Base-by-base conservation (phyloP, 2,797 vertebrate genomes). In the Anguilla anguilla region DNA sequence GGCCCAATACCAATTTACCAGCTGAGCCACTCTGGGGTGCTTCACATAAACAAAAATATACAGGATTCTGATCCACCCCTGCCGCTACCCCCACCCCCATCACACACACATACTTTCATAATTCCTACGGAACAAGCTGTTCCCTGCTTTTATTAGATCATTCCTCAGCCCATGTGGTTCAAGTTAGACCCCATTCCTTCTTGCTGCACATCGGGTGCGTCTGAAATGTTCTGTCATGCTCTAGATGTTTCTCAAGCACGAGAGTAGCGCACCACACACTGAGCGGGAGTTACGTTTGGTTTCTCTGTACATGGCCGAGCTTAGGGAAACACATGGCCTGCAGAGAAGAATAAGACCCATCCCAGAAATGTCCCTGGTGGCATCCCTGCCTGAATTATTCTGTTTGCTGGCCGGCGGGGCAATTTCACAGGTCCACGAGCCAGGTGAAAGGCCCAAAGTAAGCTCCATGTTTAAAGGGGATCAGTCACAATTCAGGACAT, bases 361-460 rank as follows among this genome's bases (percentile, higher is more conserved):
- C 69, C n/a, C 9, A 35, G 11, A 72, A 72, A 72, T 31, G 69
- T 72, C 28, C 10, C 74, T 22, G 35, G 35, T 35, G 1, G 13
- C 35, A 31, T 6, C 74, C 74, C 35, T 19, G 39, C 39, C 74
- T 22, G 74, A 35, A 43, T 77, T 43, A 77, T 77, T 43, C 15
- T 22, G 39, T 22, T 22, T 22, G 13, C 35, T 77, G 74, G 39
- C 74, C 35, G 4, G 72, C 15, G 6, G 74, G 35, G 74, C 39
- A 43, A 77, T 77, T 77, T 77, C 35, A 77, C 35, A 43, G 74
- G 74, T 35, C 74, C 35, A n/a, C 35, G 74, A 77, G 74, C 35
- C 35, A 77, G 19, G 74, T 43, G 74, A 77, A 43, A 77, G 7
- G 74, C 69, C n/a, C 74, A 22, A 13, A 17, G 69, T 15, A 11